These are phyloP conservation scores for Reticulitermes lucifugus DNA, from an alignment of 2,888 invertebrate species.

Conservation along the genomic window DNA sequence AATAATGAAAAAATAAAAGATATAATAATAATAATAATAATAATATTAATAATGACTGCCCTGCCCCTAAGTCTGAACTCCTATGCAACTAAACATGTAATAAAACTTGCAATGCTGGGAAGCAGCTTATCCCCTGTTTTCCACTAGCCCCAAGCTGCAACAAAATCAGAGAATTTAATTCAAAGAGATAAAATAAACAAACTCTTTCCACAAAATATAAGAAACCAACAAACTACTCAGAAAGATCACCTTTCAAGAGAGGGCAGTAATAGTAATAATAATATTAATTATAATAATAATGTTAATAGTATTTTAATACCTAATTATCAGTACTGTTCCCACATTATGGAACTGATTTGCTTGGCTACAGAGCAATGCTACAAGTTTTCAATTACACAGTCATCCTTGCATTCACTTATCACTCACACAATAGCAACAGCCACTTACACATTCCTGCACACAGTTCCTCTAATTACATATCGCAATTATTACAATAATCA, in stretches of 20 bases:
- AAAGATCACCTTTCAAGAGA: conserved; percentile 31
- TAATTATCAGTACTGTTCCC: conserved; percentile 53
- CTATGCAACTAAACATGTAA: conserved; percentile 37
- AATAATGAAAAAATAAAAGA: background rate
- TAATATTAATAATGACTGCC: conserved; percentile 39
- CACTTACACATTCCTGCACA: conserved; percentile 19
- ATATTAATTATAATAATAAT: conserved; percentile 24
- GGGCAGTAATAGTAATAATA: conserved; percentile 32
- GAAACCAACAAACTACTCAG: conserved; percentile 21
- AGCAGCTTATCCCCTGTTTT: conserved; percentile 35
- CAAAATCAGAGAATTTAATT: conserved; percentile 16
- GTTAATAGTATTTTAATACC: conserved; percentile 43
- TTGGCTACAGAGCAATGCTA: conserved; percentile 32
- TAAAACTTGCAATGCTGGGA: conserved; percentile 41
- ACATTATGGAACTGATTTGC: conserved; percentile 31
- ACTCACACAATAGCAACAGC: conserved; percentile 21
- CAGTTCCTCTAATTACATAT: conserved; percentile 25
- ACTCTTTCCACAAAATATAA: conserved; percentile 23
- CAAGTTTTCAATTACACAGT: conserved; percentile 15
- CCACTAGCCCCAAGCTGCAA: conserved; percentile 35
- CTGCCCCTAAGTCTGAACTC: conserved; percentile 45
- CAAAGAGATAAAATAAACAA: conserved; percentile 10
- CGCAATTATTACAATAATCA: conserved; percentile 21
- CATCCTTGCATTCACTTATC: background rate
- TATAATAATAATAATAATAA: conserved; percentile 20